Evolutionary conservation across 1,140 invertebrate genomes (phyloP).

Genomic region (Lasioglossum albipes): DNA sequence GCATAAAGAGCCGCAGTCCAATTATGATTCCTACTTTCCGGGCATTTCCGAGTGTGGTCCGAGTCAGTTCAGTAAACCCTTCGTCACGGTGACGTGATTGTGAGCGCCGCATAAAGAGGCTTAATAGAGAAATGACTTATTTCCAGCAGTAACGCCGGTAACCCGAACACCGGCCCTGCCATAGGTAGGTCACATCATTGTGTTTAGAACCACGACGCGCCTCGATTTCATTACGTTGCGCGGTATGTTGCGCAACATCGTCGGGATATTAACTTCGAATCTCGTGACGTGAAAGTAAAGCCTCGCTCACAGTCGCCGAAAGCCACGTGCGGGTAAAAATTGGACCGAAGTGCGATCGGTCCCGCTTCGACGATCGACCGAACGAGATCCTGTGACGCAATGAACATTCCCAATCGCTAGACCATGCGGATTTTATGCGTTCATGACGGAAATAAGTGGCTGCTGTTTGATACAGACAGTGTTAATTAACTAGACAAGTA

Average conservation of each 20-base stretch:
- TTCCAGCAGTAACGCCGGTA: constrained; percentile 36
- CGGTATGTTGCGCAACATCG: constrained; percentile 34
- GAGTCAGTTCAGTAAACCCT: constrained; percentile 27
- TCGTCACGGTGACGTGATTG: constrained; percentile 24
- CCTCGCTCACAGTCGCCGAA: constrained; percentile 4
- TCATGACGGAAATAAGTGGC: no score
- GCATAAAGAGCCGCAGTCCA: background rate
- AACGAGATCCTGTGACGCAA: background rate
- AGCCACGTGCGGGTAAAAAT: background rate
- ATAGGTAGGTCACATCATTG: constrained; percentile 49
- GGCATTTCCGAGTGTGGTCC: background rate
- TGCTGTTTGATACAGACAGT: no score
- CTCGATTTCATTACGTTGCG: constrained; percentile 49
- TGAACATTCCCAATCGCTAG: no score
- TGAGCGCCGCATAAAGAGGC: constrained; percentile 44
- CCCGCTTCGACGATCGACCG: background rate
- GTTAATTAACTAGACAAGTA: no score
- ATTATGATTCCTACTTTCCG: background rate
- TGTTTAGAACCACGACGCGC: constrained; percentile 5
- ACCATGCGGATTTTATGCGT: no score
- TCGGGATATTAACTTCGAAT: constrained; percentile 35
- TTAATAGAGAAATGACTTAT: constrained; percentile 55
- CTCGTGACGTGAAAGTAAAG: constrained; percentile 33
- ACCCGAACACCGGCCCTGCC: constrained; percentile 20
- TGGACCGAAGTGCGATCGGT: no score